Percentiles rank a stretch among this genome's conserved stretches.
phyloP scores from a whole-genome alignment of 2,797 vertebrate species.

The Discoglossus pictus region DNA sequence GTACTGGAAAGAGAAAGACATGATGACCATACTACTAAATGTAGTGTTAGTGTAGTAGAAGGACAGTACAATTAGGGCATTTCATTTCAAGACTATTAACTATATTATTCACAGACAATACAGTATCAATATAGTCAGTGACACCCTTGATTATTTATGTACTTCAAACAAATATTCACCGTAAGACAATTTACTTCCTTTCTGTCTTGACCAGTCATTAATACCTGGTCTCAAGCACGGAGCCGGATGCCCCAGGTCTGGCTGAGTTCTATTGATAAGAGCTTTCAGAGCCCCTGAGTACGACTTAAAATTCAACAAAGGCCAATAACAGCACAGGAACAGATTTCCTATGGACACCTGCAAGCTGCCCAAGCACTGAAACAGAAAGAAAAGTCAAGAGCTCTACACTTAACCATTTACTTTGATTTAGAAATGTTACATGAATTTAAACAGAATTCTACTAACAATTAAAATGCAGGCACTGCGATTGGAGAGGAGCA shows the following conservation, averaged over 20 bases:
- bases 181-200: constrained; percentile 61
- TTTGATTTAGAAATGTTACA: no score
- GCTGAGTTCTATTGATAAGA: constrained; percentile 75
- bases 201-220: constrained; percentile 66
- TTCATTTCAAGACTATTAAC: constrained; percentile 27
- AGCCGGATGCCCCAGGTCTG: constrained; percentile 69
- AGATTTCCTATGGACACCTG: constrained; percentile 70
- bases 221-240: constrained; percentile 65
- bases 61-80: no score
- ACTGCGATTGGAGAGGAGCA: no score
- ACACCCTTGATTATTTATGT: no score
- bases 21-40: no score
- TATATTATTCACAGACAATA: background rate
- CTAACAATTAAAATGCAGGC: no score
- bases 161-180: constrained; percentile 70
- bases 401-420: no score
- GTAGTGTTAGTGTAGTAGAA: no score
- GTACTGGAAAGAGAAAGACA: no score
- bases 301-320: constrained; percentile 61
- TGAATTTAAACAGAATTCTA: no score
- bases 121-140: no score
- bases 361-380: constrained; percentile 55
- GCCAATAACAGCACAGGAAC: constrained; percentile 57
- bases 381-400: no score
- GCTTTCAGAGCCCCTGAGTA: constrained; percentile 66